Conservation (phyloP, 2,888 invertebrate genomes). For the Tortricodes alternella region DNA sequence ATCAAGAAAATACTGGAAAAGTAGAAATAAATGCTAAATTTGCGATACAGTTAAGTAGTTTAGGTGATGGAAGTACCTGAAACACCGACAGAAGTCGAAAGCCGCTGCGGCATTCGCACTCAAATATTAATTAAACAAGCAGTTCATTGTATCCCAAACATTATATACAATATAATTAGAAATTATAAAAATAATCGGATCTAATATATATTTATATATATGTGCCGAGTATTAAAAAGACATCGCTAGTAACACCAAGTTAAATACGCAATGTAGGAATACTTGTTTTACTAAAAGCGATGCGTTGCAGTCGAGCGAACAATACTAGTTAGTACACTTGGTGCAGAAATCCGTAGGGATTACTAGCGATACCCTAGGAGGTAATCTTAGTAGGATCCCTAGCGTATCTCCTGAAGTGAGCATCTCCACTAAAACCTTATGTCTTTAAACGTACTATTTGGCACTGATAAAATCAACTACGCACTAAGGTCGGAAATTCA, state of each 20-base stretch:
- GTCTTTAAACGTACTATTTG: slow-evolving; percentile 53
- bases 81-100: neutral
- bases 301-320: slow-evolving; percentile 1
- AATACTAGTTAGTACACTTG: neutral
- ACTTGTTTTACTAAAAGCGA: neutral
- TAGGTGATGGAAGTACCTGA: slow-evolving; percentile 9
- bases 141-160: slow-evolving; percentile 9
- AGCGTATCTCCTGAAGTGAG: slow-evolving; percentile 7
- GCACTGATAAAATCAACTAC: slow-evolving; percentile 47
- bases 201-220: slow-evolving; percentile 21
- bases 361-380: neutral
- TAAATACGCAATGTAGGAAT: slow-evolving; percentile 12
- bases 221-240: slow-evolving; percentile 18
- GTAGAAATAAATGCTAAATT: neutral
- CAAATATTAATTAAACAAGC: neutral
- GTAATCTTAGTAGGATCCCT: slow-evolving; percentile 1
- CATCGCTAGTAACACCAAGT: slow-evolving; percentile 3
- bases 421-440: slow-evolving; percentile 20
- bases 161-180: slow-evolving; percentile 25
- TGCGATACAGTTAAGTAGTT: slow-evolving; percentile 2
- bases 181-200: neutral
- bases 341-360: neutral
- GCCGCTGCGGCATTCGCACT: neutral
- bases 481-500: slow-evolving; percentile 22
- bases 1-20: neutral